These are phyloP conservation scores for Buathra laborator DNA, from an alignment of 2,888 invertebrate genomes.

Conservation along the genomic window DNA sequence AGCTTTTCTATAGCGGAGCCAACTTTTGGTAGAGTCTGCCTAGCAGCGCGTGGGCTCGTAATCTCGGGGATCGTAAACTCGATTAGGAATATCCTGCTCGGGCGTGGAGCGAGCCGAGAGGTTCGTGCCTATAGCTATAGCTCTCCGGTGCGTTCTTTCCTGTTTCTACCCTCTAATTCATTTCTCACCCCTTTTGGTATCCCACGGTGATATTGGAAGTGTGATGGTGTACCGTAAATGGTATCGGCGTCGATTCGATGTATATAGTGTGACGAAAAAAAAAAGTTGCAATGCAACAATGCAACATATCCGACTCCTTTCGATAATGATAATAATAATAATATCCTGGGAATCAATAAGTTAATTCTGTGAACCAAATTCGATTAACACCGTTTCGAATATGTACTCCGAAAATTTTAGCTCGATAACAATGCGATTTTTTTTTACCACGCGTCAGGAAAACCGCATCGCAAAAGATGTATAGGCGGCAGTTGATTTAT, in stretches of 20 bases:
- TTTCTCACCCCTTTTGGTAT: background rate
- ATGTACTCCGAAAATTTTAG: no score
- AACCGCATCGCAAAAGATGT: no score
- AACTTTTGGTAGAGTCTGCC: slow-evolving; percentile 34
- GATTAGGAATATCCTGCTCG: slow-evolving; percentile 38
- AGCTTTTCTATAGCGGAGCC: slow-evolving; percentile 12
- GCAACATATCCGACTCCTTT: no score
- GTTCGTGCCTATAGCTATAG: background rate
- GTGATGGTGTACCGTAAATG: slow-evolving; percentile 7
- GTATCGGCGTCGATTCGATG: slow-evolving; percentile 16
- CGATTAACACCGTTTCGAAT: no score
- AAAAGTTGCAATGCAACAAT: no score
- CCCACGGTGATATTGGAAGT: background rate
- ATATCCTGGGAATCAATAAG: no score
- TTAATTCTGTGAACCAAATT: no score
- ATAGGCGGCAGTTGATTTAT: no score
- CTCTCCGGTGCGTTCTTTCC: background rate
- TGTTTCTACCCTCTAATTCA: slow-evolving; percentile 17
- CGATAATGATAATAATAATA: no score
- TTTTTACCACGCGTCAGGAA: no score
- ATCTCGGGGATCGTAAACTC: slow-evolving; percentile 48
- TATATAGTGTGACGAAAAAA: background rate
- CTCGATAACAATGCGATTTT: no score
- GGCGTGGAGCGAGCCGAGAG: background rate
- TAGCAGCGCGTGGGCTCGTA: slow-evolving; percentile 22